Evolutionary conservation across 2,888 invertebrate genomes (phyloP).

Genomic region (Brenthis daphne): DNA sequence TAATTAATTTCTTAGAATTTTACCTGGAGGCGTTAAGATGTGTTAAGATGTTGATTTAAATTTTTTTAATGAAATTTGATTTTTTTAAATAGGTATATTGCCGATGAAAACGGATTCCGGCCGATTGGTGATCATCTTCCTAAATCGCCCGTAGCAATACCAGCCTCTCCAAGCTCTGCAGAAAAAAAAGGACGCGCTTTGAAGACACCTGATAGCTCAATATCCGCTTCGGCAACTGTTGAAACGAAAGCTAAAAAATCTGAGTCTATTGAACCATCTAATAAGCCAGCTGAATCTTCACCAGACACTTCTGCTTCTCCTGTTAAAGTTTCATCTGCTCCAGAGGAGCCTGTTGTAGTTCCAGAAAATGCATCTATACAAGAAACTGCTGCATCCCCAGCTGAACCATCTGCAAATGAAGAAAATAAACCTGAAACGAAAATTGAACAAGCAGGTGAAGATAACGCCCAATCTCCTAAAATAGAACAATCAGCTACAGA

Average conservation of each 20-base stretch:
- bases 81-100: conserved; percentile 79
- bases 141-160: conserved; percentile 48
- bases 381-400: background rate
- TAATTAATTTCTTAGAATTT: too few relatives aligned
- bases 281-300: background rate
- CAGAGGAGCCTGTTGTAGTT: background rate
- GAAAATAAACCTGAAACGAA: conserved; percentile 11
- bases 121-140: conserved; percentile 86
- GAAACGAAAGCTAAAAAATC: conserved; percentile 30
- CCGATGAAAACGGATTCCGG: conserved; percentile 88
- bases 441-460: conserved; percentile 9
- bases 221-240: conserved; percentile 47
- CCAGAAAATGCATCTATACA: background rate
- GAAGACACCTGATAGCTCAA: conserved; percentile 46
- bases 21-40: too few relatives aligned
- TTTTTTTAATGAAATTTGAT: background rate
- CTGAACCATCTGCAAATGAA: background rate
- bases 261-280: background rate
- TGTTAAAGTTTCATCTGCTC: background rate
- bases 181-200: conserved; percentile 56
- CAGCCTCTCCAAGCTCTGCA: conserved; percentile 41
- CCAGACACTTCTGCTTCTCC: background rate
- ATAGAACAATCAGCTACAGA: conserved; percentile 22
- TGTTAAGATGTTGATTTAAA: background rate
- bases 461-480: conserved; percentile 22